Evolutionary conservation across 2,797 vertebrate species (phyloP).

Genomic region (Paramormyrops hopkinsi): DNA sequence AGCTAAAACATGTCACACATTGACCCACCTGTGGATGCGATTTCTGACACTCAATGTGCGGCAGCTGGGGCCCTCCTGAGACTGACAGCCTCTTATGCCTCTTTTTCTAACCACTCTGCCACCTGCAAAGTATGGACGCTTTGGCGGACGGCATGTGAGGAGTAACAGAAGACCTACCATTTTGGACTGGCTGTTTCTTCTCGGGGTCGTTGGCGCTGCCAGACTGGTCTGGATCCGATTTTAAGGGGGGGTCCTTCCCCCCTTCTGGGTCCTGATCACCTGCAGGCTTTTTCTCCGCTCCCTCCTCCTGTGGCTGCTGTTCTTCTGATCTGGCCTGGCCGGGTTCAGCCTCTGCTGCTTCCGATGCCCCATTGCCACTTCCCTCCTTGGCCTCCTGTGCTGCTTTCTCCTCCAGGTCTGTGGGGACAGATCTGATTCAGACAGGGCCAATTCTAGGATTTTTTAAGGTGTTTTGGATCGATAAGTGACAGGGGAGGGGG

Average conservation of each 20-base stretch:
- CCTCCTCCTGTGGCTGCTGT: slow-evolving; percentile 32
- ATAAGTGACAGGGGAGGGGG: neutral
- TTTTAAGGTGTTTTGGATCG: neutral
- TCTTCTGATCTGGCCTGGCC: slow-evolving; percentile 30
- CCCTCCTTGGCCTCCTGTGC: slow-evolving; percentile 52
- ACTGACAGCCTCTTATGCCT: neutral
- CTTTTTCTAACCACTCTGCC: neutral
- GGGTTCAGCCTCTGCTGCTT: neutral
- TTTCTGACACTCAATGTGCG: neutral
- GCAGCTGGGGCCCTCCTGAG: neutral
- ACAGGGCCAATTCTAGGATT: neutral
- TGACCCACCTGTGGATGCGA: neutral
- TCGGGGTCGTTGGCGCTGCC: slow-evolving; percentile 36
- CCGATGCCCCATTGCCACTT: neutral
- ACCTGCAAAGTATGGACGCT: neutral
- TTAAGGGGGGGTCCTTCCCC: slow-evolving; percentile 3
- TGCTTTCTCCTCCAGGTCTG: slow-evolving; percentile 66
- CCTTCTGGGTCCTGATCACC: slow-evolving; percentile 47
- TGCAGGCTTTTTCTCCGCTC: slow-evolving; percentile 43
- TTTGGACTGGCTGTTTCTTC: slow-evolving; percentile 52
- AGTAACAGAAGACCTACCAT: slow-evolving; percentile 49
- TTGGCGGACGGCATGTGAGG: neutral
- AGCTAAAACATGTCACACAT: neutral
- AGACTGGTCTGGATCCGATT: neutral
- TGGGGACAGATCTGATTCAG: neutral